phyloP scores from a whole-genome alignment of 1,140 invertebrate species.

The Steinernema feltiae region DNA sequence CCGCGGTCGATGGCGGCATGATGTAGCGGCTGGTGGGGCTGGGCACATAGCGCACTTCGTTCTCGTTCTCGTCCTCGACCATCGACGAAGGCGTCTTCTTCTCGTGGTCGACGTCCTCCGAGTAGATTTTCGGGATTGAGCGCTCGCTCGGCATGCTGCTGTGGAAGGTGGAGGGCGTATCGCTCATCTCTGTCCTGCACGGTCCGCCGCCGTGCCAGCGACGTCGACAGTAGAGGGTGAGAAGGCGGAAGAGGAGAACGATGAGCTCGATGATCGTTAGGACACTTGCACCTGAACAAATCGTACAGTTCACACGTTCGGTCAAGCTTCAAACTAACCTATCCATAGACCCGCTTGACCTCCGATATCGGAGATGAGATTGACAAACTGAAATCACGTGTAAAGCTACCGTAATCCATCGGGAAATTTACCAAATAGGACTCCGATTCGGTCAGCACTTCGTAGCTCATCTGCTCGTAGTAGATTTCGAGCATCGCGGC shows the following conservation, averaged over 20 bases:
- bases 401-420: background rate
- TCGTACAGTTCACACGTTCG: background rate
- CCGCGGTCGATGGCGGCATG: background rate
- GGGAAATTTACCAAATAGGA: conserved; percentile 44
- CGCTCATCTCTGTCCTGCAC: background rate
- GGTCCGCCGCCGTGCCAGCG: conserved; percentile 8
- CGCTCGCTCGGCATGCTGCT: background rate
- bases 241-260: conserved; percentile 19
- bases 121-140: background rate
- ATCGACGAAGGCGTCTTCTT: background rate
- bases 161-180: background rate
- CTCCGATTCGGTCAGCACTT: conserved; percentile 51
- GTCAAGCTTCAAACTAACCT: conserved; percentile 20
- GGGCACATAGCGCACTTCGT: background rate
- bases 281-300: conserved; percentile 20
- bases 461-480: conserved; percentile 57
- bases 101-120: background rate
- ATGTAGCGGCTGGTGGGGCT: background rate
- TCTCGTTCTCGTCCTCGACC: background rate
- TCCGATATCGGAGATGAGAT: conserved; percentile 54
- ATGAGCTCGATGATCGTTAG: conserved; percentile 22
- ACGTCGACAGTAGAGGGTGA: conserved; percentile 7
- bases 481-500: conserved; percentile 54
- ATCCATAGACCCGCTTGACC: conserved; percentile 52
- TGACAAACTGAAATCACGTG: conserved; percentile 45